Percentiles rank a stretch among this genome's conserved stretches.
These are phyloP conservation scores for Nasonia vitripennis DNA, from an alignment of 1,140 invertebrate species.

Conservation along the genomic window DNA sequence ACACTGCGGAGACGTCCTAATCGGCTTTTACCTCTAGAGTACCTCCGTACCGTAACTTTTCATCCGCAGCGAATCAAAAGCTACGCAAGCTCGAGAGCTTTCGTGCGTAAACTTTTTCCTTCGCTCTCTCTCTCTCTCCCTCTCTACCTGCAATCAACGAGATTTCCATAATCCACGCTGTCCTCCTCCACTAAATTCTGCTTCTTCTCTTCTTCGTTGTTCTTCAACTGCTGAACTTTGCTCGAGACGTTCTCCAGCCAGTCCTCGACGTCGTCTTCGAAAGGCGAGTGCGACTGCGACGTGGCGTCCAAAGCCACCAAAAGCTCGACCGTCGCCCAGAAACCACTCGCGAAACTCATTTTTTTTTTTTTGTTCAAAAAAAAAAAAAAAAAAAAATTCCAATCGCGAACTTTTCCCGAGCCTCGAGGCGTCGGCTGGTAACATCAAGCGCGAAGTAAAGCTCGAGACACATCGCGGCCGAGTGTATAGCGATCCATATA, in stretches of 20 bases:
- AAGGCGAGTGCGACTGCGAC: constrained; percentile 31
- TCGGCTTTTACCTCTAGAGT: no score
- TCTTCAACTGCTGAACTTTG: constrained; percentile 48
- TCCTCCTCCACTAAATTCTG: neutral
- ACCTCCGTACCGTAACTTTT: no score
- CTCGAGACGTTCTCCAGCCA: constrained; percentile 61
- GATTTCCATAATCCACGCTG: constrained; percentile 48
- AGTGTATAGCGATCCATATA: no score
- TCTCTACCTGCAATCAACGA: constrained; percentile 61
- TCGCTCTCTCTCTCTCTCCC: no score
- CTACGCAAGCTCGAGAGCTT: neutral
- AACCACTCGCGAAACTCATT: constrained; percentile 49
- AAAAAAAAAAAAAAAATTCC: no score
- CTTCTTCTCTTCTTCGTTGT: neutral
- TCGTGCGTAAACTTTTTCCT: neutral
- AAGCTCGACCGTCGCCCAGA: constrained; percentile 62
- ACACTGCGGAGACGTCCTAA: no score
- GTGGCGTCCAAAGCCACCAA: constrained; percentile 55
- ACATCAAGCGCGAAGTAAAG: constrained; percentile 9
- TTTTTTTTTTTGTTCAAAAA: no score
- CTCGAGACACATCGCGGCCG: neutral
- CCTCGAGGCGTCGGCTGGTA: neutral
- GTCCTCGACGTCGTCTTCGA: constrained; percentile 61
- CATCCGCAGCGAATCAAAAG: no score
- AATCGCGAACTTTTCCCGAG: no score